A percentile compares a stretch with the other conserved stretches of the same genome.
These are phyloP conservation scores for Pristis pectinata DNA, from an alignment of 2,797 vertebrate species.

Conservation along the genomic window DNA sequence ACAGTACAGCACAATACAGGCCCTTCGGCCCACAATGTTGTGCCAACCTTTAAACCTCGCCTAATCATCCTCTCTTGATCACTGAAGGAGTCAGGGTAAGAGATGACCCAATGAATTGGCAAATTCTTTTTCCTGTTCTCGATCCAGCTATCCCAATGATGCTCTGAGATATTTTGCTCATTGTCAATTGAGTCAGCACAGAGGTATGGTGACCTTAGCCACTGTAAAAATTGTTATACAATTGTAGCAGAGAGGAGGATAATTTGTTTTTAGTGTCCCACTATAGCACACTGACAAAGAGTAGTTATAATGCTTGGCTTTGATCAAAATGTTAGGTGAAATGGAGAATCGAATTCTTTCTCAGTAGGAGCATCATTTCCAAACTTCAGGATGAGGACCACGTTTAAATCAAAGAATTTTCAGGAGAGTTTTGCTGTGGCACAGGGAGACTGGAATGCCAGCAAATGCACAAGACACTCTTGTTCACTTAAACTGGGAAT, in stretches of 20 bases:
- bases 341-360: background rate
- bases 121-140: background rate
- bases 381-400: background rate
- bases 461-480: background rate
- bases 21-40: too few relatives aligned
- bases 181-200: background rate
- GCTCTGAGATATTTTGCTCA: background rate
- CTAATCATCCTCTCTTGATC: background rate
- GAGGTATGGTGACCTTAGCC: background rate
- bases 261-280: background rate
- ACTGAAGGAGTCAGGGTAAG: background rate
- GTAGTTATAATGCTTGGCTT: background rate
- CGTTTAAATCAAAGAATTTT: background rate
- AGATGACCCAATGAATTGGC: background rate
- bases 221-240: background rate
- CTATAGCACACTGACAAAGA: background rate
- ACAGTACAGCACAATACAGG: too few relatives aligned
- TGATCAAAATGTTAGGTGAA: background rate
- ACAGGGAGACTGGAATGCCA: background rate
- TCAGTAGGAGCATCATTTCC: background rate
- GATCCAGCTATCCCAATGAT: background rate
- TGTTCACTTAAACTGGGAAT: slow-evolving; percentile 2
- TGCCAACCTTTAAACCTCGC: too few relatives aligned
- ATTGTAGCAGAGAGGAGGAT: background rate
- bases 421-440: background rate